phyloP scores from a whole-genome alignment of 1,140 invertebrate genomes.

The Plodia interpunctella region DNA sequence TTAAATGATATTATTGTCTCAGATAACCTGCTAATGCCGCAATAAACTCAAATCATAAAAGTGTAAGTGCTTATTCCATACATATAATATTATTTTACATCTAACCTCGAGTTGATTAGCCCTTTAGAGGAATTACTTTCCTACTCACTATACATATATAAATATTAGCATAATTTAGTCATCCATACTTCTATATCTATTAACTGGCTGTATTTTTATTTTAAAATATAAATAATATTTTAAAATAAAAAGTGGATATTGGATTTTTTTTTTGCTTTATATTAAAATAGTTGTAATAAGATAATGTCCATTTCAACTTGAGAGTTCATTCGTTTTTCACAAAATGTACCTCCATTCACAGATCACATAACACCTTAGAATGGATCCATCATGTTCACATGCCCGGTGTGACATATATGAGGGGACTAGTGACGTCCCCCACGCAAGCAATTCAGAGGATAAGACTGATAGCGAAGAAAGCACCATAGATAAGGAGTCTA shows the following conservation, averaged over 20 bases:
- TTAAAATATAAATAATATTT: no score
- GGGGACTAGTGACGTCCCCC: conserved; percentile 35
- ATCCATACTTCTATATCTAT: no score
- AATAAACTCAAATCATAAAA: conserved; percentile 17
- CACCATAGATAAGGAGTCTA: conserved; percentile 36
- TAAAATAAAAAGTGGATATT: no score
- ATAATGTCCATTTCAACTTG: no score
- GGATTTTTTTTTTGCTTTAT: no score
- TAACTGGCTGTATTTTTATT: no score
- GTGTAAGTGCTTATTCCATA: conserved; percentile 14
- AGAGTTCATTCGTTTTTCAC: no score
- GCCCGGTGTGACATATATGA: conserved; percentile 54
- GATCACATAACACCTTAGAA: conserved; percentile 36
- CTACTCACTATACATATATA: not conserved
- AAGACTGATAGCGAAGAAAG: conserved; percentile 53
- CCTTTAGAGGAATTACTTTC: no score
- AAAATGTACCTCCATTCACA: not conserved
- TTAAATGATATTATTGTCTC: conserved; percentile 2
- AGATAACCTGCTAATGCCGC: conserved; percentile 30
- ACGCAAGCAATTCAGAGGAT: conserved; percentile 45
- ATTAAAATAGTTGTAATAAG: no score
- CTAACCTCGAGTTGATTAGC: no score
- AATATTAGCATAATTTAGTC: no score
- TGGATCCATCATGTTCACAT: conserved; percentile 67
- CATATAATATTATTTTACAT: not conserved